Percentiles rank a stretch among this genome's conserved stretches.
Evolutionary conservation across 2,888 invertebrate genomes (phyloP).

Genomic region (Polymixis flavicincta): DNA sequence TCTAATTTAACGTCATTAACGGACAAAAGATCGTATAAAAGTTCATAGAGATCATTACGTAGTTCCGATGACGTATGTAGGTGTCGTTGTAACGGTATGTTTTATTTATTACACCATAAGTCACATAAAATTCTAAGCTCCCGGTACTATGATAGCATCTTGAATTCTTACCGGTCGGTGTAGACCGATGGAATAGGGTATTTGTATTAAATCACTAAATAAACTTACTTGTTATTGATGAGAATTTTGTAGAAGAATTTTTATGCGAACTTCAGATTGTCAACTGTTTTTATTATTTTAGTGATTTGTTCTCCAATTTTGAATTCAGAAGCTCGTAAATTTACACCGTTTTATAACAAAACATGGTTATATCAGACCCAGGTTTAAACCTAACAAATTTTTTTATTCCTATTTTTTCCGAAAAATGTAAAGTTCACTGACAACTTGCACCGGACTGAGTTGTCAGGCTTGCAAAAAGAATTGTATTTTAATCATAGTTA

Average conservation of each 20-base stretch:
- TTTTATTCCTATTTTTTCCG: no score
- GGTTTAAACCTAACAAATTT: no score
- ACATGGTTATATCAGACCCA: no score
- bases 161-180: slow-evolving; percentile 81
- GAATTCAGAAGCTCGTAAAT: neutral
- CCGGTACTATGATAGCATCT: slow-evolving; percentile 86
- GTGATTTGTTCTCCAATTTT: slow-evolving; percentile 4
- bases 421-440: no score
- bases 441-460: neutral
- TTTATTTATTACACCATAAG: slow-evolving; percentile 88
- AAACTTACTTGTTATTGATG: slow-evolving; percentile 25
- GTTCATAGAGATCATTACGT: slow-evolving; percentile 66
- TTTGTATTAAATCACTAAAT: slow-evolving; percentile 49
- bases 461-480: no score
- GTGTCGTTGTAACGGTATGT: slow-evolving; percentile 86
- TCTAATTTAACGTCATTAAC: slow-evolving; percentile 55
- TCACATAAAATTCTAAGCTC: slow-evolving; percentile 88
- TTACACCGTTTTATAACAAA: no score
- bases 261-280: slow-evolving; percentile 9
- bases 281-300: slow-evolving; percentile 18
- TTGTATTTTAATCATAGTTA: no score
- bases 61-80: slow-evolving; percentile 84
- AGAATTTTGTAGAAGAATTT: slow-evolving; percentile 34
- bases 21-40: slow-evolving; percentile 58
- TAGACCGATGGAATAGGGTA: slow-evolving; percentile 61